Base-by-base conservation (phyloP, 1,140 invertebrate species). In the Calliopsis andreniformis region DNA sequence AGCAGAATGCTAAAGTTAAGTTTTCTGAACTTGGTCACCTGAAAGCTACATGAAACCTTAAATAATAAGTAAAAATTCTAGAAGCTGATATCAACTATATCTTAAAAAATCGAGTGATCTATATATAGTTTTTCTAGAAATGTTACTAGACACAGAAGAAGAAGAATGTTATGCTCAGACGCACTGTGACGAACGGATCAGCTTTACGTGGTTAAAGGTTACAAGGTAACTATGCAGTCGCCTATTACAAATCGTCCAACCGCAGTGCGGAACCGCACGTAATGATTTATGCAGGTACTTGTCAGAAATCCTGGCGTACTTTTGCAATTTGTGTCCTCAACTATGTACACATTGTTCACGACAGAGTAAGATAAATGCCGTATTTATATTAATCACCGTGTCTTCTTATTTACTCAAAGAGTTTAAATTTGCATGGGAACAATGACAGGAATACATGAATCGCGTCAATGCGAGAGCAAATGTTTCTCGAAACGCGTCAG, bases 281-380 rank as follows among this genome's bases (percentile, higher is more conserved):
- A 84, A 86, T 84, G 73, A 77, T 84, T 85, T 82, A 80, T 83
- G 70, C 73, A 85, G 25, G 39, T 75, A 78, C 39, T 69, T 61
- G 76, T 69, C 45, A 71, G 79, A 82, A 78, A 82, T 82, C 77
- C 81, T 58, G 59, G 73, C 61, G 72, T 55, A 82, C 76, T 80
- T 84, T 75, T 63, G 43, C n/a, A 23, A 47, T 49, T 45, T 55
- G 51, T 32, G 30, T 45, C 43, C 23, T 56, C 28, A 56, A 56
- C 35, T 39, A 39, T 39, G 35, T 39, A 10, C 53, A 18, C 53
- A 32, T 32, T 28, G 53, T 62, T 28, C 49, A 39, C 61, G 10
- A 35, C 32, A 47, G n/a, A 18, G 3, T 23, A 64, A 62, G 47
- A 35, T 43, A 43, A 45, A 49, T 28, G 30, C 8, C 14, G 28